Percentiles rank a stretch among this genome's conserved stretches.
These are phyloP conservation scores for Globodera ellingtonae DNA, from an alignment of 1,140 invertebrate genomes.

Conservation along the genomic window DNA sequence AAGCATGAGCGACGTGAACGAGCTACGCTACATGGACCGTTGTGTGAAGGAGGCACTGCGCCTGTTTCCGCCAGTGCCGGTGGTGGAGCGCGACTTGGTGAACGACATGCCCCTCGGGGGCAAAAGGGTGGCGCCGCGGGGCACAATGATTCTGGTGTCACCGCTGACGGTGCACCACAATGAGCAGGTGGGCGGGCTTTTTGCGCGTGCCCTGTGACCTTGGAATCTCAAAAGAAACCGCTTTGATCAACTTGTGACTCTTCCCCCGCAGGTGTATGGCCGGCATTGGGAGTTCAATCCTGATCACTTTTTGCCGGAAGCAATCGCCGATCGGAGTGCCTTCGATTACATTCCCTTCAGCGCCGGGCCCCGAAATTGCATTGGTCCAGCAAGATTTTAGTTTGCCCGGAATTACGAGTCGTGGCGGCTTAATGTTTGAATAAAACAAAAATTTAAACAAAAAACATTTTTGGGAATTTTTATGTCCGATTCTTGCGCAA, in stretches of 20 bases:
- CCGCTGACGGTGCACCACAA: constrained; percentile 76
- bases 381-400: constrained; percentile 57
- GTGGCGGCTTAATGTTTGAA: too few species aligned
- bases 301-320: constrained; percentile 84
- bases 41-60: constrained; percentile 4
- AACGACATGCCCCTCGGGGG: neutral
- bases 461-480: too few species aligned
- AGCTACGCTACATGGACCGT: neutral
- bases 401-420: neutral
- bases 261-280: constrained; percentile 12
- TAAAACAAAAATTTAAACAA: too few species aligned
- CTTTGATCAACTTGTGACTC: neutral
- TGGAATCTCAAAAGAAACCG: neutral
- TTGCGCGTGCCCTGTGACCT: too few species aligned
- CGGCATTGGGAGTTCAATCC: constrained; percentile 75
- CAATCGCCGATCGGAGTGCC: constrained; percentile 71
- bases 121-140: constrained; percentile 69
- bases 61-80: constrained; percentile 8
- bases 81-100: constrained; percentile 74
- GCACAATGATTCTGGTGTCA: constrained; percentile 72
- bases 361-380: constrained; percentile 68
- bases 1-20: constrained; percentile 2
- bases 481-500: constrained; percentile 50
- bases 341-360: constrained; percentile 67
- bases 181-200: constrained; percentile 64